Base-by-base conservation (phyloP, 1,140 invertebrate species). In the Drosophila arawakana region DNA sequence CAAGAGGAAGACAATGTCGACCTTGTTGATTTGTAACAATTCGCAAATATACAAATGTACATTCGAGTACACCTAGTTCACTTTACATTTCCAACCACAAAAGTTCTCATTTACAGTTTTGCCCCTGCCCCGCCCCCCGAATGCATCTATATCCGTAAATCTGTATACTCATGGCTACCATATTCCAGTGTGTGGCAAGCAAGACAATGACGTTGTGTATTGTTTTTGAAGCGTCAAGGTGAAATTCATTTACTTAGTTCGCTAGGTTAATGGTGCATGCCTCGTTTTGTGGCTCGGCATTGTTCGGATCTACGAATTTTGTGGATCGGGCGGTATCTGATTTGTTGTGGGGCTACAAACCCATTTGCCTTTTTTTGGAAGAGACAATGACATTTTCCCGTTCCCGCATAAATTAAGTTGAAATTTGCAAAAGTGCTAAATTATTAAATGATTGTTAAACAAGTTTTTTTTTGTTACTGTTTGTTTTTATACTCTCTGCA, bases 371-470 rank as follows among this genome's bases (percentile, higher is more conserved):
- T 39, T 57, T 37, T 37, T 30, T 30, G 3, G 34, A 47, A 13
- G 10, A 59, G 72, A 68, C 63, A 69, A 69, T 43, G 62, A 8
- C 72, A 81, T 52, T 78, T 71, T 63, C 15, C 35, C 39, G 59
- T 73, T 57, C 68, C 57, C 82, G 62, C 83, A 68, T 81, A 76
- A 85, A 86, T 86, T 85, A 82, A 79, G 70, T 60, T 72, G 75
- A 80, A 80, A 80, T 86, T 88, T 67, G 69, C 65, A 61, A 81
- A 86, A 83, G 76, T 88, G 83, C 70, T 86, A 86, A 88, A 86
- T 86, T 86, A 83, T 88, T 88, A 86, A 86, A 83, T 88, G 83
- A 83, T 88, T 71, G 69, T 88, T 88, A 77, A 80, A 75, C 69
- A 55, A 62, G 75, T 73, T 30, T 30, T 25, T 25, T 30, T 30